Evolutionary conservation across 2,797 vertebrate genomes (phyloP).

Genomic region (Sciurus vulgaris): DNA sequence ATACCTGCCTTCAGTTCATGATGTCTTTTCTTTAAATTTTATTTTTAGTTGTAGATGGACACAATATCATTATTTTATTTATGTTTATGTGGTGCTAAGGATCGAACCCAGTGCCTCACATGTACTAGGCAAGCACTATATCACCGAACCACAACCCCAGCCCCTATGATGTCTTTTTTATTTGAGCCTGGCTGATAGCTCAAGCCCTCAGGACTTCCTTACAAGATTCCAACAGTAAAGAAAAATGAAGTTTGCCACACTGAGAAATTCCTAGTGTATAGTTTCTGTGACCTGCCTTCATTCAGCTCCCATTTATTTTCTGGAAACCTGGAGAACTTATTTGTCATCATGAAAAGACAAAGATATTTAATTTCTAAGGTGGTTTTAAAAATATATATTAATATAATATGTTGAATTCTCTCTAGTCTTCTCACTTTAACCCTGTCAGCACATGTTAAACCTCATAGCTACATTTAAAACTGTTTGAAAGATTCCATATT

Average conservation of each 20-base stretch:
- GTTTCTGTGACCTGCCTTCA: background rate
- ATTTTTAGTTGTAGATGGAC: no score
- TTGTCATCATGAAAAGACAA: background rate
- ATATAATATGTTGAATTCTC: background rate
- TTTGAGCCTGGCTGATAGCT: background rate
- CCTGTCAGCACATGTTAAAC: background rate
- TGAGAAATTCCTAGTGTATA: background rate
- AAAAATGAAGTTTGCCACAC: background rate
- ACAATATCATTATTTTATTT: no score
- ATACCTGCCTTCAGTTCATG: background rate
- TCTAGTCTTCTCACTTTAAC: background rate
- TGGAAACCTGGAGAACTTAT: background rate
- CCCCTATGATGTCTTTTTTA: background rate
- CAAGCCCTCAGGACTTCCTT: background rate
- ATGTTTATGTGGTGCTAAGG: no score
- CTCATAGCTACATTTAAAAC: slow-evolving; percentile 6
- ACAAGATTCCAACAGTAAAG: background rate
- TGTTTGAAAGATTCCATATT: background rate
- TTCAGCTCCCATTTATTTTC: background rate
- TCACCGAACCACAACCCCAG: no score
- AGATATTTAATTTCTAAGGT: background rate
- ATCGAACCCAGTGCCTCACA: no score
- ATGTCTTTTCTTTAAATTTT: background rate
- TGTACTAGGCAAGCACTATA: no score
- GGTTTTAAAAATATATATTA: background rate